A percentile compares a stretch with the other conserved stretches of the same genome.
phyloP scores from a whole-genome alignment of 2,888 invertebrate genomes.

The Vesta saturnalis region DNA sequence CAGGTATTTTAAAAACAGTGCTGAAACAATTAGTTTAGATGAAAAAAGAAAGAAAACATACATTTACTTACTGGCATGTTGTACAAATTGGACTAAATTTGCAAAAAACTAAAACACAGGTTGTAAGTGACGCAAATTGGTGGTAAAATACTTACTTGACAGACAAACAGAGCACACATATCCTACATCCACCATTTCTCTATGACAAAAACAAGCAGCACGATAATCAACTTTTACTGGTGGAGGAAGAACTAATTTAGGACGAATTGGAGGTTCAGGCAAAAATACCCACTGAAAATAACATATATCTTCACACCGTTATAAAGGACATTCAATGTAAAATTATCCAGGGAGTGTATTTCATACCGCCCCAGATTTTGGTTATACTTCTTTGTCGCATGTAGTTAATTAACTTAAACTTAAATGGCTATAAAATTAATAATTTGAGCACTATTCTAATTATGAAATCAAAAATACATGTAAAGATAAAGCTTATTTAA shows the following conservation, averaged over 20 bases:
- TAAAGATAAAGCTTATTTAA: no score
- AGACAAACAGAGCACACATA: constrained; percentile 98
- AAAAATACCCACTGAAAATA: constrained; percentile 89
- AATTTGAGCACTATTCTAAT: no score
- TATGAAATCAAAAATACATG: no score
- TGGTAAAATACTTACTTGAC: constrained; percentile 76
- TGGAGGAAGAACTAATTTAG: constrained; percentile 87
- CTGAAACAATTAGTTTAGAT: constrained; percentile 63
- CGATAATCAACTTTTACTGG: constrained; percentile 93
- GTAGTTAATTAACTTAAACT: no score
- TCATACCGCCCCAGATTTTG: no score
- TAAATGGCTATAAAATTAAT: no score
- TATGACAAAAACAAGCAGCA: constrained; percentile 97
- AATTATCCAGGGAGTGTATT: no score
- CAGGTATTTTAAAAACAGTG: constrained; percentile 91
- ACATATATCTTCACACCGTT: no score
- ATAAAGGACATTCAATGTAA: no score
- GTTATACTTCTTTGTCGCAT: no score
- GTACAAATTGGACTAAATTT: constrained; percentile 97
- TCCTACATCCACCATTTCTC: constrained; percentile 93
- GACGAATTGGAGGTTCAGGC: constrained; percentile 82
- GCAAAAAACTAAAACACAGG: constrained; percentile 84
- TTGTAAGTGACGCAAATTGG: not conserved
- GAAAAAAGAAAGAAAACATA: not conserved
- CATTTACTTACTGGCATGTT: constrained; percentile 89